Evolutionary conservation across 2,888 invertebrate species (phyloP).

Genomic region (Endotricha flammealis): DNA sequence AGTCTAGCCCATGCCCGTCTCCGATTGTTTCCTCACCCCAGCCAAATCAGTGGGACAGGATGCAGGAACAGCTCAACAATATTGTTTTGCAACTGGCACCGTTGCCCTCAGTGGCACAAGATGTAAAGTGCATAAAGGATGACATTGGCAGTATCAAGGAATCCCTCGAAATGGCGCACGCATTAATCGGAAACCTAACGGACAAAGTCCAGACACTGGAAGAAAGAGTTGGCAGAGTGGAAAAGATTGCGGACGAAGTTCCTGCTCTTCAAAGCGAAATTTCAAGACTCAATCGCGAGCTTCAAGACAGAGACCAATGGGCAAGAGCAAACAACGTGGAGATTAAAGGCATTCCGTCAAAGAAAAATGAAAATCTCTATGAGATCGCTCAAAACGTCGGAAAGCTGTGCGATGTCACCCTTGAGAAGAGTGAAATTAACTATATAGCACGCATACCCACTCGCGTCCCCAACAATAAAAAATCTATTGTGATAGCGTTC

Average conservation of each 20-base stretch:
- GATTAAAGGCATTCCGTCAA: background rate
- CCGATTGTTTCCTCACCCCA: too few relatives aligned
- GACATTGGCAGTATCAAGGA: background rate
- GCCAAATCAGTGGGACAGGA: background rate
- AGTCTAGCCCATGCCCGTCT: too few relatives aligned
- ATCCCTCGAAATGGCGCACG: background rate
- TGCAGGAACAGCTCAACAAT: constrained; percentile 3
- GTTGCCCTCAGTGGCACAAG: background rate
- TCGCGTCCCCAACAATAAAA: background rate
- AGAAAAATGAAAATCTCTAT: too few relatives aligned
- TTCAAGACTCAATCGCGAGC: constrained; percentile 2
- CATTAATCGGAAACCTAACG: background rate
- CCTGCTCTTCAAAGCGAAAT: background rate
- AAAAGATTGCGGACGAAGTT: constrained; percentile 1
- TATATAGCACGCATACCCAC: background rate
- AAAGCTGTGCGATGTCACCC: background rate
- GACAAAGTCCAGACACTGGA: constrained; percentile 1
- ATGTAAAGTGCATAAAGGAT: background rate
- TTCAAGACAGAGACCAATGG: background rate
- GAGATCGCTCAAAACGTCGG: background rate
- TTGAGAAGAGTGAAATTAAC: background rate
- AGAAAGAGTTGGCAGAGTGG: background rate
- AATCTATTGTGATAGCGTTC: background rate
- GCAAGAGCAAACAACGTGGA: background rate
- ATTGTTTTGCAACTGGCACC: background rate